A percentile compares a stretch with the other conserved stretches of the same genome.
Evolutionary conservation across 2,888 invertebrate species (phyloP).

Genomic region (Papilio gigon): DNA sequence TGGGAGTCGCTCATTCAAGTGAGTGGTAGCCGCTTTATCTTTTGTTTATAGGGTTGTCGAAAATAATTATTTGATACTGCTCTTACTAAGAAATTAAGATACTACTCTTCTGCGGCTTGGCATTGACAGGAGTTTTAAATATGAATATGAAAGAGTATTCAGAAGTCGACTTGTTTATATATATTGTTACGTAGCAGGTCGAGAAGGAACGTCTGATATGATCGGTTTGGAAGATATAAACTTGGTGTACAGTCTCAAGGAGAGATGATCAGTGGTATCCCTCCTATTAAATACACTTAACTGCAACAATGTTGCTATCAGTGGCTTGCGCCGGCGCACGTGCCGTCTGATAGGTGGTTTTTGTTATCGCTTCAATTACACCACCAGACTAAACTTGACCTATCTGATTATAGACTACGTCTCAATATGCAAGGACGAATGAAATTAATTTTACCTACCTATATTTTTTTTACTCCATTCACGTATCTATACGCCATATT

Average conservation of each 20-base stretch:
- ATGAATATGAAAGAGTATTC: too few species aligned
- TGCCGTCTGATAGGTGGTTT: conserved; percentile 5
- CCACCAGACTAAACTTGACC: conserved; percentile 30
- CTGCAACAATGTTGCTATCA: conserved; percentile 27
- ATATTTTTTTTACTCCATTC: too few species aligned
- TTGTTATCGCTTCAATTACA: conserved; percentile 12
- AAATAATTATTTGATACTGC: neutral
- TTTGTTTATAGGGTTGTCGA: conserved; percentile 16
- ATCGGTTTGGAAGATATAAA: too few species aligned
- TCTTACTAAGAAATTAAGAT: neutral
- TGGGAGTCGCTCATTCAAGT: too few species aligned
- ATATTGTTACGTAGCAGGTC: too few species aligned
- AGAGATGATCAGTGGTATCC: neutral
- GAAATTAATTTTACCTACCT: too few species aligned
- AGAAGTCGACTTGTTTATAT: too few species aligned
- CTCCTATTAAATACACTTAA: neutral
- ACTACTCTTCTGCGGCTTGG: neutral
- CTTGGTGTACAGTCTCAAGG: too few species aligned
- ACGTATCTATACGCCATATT: neutral
- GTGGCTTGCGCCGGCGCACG: conserved; percentile 19
- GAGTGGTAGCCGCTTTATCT: too few species aligned
- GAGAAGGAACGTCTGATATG: too few species aligned
- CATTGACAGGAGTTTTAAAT: too few species aligned
- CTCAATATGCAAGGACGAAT: neutral
- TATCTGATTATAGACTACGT: conserved; percentile 2